Conservation (phyloP, 2,113 vertebrate genomes). For the Myotis yumanensis region DNA sequence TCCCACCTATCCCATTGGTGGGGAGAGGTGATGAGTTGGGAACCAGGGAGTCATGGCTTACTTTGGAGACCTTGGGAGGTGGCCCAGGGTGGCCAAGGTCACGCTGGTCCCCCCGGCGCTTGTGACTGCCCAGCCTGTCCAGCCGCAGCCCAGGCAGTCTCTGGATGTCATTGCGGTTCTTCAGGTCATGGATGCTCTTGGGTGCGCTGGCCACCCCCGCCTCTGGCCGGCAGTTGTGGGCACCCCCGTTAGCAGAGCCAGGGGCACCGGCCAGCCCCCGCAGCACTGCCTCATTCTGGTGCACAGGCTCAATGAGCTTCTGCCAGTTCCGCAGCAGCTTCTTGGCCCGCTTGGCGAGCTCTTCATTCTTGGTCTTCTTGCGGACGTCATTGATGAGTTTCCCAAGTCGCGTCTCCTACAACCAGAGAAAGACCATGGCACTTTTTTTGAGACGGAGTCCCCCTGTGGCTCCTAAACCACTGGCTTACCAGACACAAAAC, state of each 20-base stretch:
- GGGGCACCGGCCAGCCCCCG: conserved; percentile 85
- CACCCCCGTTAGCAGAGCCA: conserved; percentile 90
- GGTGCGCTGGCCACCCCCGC: conserved; percentile 80
- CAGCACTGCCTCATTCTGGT: conserved; percentile 84
- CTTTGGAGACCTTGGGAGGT: conserved; percentile 87
- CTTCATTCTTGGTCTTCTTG: conserved; percentile 95
- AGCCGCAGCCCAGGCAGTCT: conserved; percentile 92
- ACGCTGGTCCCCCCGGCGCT: conserved; percentile 88
- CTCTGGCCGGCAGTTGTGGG: conserved; percentile 88
- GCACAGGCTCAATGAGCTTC: conserved; percentile 91
- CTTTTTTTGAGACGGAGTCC: neutral
- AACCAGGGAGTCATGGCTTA: conserved; percentile 85
- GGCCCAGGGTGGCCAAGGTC: conserved; percentile 84
- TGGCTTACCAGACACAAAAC: neutral
- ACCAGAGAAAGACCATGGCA: conserved; percentile 2
- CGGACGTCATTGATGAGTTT: conserved; percentile 97
- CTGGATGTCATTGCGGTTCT: conserved; percentile 93
- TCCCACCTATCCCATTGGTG: conserved; percentile 86
- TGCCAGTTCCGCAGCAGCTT: conserved; percentile 95
- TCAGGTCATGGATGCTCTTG: conserved; percentile 90
- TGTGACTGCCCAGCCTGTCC: conserved; percentile 91
- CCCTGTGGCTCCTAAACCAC: neutral
- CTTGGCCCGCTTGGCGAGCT: conserved; percentile 95
- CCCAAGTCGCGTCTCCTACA: conserved; percentile 94
- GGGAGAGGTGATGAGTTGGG: conserved; percentile 88